phyloP scores from a whole-genome alignment of 1,140 invertebrate genomes.

The Nomia melanderi region DNA sequence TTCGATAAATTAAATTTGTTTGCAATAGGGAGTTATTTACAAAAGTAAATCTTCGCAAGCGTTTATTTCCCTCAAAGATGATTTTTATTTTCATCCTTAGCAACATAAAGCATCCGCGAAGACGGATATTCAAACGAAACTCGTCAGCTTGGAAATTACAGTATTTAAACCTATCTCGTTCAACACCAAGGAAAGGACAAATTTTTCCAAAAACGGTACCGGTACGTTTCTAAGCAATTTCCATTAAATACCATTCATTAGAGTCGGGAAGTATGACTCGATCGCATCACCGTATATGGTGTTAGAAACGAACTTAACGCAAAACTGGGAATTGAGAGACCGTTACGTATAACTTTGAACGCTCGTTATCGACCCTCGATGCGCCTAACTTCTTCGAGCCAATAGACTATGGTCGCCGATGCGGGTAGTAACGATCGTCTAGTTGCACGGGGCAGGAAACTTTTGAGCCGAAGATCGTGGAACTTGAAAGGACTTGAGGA shows the following conservation, averaged over 20 bases:
- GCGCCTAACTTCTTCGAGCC: conserved; percentile 21
- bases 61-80: too few species aligned
- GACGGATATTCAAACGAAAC: too few species aligned
- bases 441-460: not conserved
- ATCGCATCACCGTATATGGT: not conserved
- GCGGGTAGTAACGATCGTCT: conserved; percentile 34
- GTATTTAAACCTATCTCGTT: too few species aligned
- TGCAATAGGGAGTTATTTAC: too few species aligned
- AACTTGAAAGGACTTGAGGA: not conserved
- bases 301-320: not conserved
- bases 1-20: too few species aligned
- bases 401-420: conserved; percentile 22
- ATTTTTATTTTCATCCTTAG: too few species aligned
- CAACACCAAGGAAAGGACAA: too few species aligned
- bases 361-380: conserved; percentile 24
- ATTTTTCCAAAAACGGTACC: too few species aligned
- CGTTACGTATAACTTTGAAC: not conserved
- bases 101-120: too few species aligned
- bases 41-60: too few species aligned
- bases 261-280: not conserved
- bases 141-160: too few species aligned
- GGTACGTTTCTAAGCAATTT: too few species aligned
- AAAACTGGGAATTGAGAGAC: not conserved
- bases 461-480: conserved; percentile 8
- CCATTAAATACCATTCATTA: not conserved